These are phyloP conservation scores for Melanotus villosus DNA, from an alignment of 2,888 invertebrate species.

Conservation along the genomic window DNA sequence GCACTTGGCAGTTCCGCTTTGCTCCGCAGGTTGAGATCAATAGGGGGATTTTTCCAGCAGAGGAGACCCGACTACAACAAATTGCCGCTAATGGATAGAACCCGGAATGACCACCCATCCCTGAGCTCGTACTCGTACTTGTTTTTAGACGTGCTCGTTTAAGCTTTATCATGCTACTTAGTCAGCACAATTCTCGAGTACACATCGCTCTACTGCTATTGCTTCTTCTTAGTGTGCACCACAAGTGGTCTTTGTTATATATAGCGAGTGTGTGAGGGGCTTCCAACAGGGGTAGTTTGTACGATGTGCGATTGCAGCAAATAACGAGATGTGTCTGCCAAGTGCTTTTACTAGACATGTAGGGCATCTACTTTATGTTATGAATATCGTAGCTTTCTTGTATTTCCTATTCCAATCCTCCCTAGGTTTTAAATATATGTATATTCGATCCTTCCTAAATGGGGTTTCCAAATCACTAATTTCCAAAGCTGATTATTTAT, in stretches of 20 bases:
- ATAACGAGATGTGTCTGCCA: too few species aligned
- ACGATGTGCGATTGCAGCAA: not conserved
- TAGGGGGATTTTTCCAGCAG: slow-evolving; percentile 40
- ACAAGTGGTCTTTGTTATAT: slow-evolving; percentile 27
- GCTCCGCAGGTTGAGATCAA: slow-evolving; percentile 32
- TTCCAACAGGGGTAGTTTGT: not conserved
- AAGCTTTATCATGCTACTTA: slow-evolving; percentile 48
- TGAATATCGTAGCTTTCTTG: too few species aligned
- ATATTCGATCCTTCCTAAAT: too few species aligned
- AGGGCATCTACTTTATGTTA: too few species aligned
- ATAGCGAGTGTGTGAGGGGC: not conserved
- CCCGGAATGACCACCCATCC: slow-evolving; percentile 43
- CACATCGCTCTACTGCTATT: slow-evolving; percentile 28
- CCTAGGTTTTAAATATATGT: too few species aligned
- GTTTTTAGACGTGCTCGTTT: slow-evolving; percentile 50
- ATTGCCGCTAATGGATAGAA: slow-evolving; percentile 45
- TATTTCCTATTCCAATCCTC: too few species aligned
- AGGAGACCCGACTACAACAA: slow-evolving; percentile 40
- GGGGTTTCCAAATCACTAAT: too few species aligned
- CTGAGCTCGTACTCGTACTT: slow-evolving; percentile 31
- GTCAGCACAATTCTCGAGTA: slow-evolving; percentile 47
- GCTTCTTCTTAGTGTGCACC: slow-evolving; percentile 25
- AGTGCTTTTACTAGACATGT: too few species aligned
- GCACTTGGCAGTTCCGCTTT: slow-evolving; percentile 41
- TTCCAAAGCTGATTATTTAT: too few species aligned